These are phyloP conservation scores for Seira musarum DNA, from an alignment of 2,888 invertebrate species.

Conservation along the genomic window DNA sequence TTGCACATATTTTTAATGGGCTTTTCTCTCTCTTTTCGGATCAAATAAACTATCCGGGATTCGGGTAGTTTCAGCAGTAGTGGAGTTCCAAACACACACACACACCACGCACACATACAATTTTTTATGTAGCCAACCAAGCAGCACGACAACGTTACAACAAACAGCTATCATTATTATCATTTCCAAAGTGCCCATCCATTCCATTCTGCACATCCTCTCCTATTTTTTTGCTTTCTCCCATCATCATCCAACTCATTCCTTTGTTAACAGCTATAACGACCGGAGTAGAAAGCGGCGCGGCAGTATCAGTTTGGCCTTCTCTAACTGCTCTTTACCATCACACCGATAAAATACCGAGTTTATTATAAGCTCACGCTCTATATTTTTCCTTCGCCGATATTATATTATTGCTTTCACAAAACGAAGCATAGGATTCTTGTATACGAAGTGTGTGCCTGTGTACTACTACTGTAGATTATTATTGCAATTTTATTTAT, in stretches of 20 bases:
- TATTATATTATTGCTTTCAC: slow-evolving; percentile 43
- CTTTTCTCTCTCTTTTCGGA: slow-evolving; percentile 48
- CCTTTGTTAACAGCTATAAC: slow-evolving; percentile 61
- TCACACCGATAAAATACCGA: too few species aligned
- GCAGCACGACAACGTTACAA: too few species aligned
- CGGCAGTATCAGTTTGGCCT: slow-evolving; percentile 58
- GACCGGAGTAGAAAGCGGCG: slow-evolving; percentile 54
- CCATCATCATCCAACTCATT: too few species aligned
- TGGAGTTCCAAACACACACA: slow-evolving; percentile 7
- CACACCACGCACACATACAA: slow-evolving; percentile 27
- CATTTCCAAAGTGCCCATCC: slow-evolving; percentile 61
- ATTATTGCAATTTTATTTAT: slow-evolving; percentile 50
- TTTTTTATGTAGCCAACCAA: too few species aligned
- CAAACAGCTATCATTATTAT: slow-evolving; percentile 54
- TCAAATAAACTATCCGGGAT: slow-evolving; percentile 58
- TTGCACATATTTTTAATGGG: slow-evolving; percentile 55
- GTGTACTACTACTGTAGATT: slow-evolving; percentile 26
- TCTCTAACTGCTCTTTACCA: too few species aligned
- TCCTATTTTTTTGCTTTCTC: slow-evolving; percentile 35
- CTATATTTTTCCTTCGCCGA: slow-evolving; percentile 53
- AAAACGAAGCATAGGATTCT: not conserved
- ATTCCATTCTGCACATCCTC: slow-evolving; percentile 50
- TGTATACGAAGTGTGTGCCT: slow-evolving; percentile 6
- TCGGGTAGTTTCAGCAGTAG: slow-evolving; percentile 52
- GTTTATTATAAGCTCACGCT: too few species aligned